Conservation (phyloP, 2,797 vertebrate species). For the Onychomys leucogaster region DNA sequence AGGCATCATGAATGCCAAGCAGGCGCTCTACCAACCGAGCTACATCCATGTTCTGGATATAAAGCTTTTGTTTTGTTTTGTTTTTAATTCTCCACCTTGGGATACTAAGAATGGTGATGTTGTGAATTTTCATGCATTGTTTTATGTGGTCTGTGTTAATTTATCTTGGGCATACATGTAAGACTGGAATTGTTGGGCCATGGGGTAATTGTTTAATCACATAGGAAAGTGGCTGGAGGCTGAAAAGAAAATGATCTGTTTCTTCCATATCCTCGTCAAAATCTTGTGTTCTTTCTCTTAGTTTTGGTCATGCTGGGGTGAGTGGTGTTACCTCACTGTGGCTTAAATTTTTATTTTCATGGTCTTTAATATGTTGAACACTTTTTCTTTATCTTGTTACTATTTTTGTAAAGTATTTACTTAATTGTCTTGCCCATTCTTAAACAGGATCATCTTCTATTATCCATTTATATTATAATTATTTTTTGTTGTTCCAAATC, state of each 20-base stretch:
- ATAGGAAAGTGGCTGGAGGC: not conserved
- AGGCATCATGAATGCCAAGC: not conserved
- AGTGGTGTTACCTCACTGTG: not conserved
- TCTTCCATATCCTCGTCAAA: not conserved
- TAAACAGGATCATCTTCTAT: conserved; percentile 1
- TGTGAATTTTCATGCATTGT: not conserved
- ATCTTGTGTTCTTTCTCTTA: not conserved
- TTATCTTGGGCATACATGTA: not conserved
- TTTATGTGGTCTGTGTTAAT: not conserved
- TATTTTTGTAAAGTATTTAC: not conserved
- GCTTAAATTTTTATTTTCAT: conserved; percentile 32
- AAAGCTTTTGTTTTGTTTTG: not conserved
- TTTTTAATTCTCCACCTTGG: not conserved
- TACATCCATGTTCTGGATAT: not conserved
- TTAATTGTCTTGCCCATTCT: conserved; percentile 3
- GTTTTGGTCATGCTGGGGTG: not conserved
- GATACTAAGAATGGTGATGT: not conserved
- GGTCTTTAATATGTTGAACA: not conserved
- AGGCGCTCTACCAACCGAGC: not conserved
- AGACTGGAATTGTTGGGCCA: not conserved
- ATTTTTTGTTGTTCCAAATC: not conserved
- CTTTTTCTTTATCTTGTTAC: not conserved
- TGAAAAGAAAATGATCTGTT: not conserved
- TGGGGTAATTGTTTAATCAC: not conserved
- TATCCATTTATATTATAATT: not conserved